phyloP scores from a whole-genome alignment of 2,888 invertebrate species.

The Congeria kusceri region DNA sequence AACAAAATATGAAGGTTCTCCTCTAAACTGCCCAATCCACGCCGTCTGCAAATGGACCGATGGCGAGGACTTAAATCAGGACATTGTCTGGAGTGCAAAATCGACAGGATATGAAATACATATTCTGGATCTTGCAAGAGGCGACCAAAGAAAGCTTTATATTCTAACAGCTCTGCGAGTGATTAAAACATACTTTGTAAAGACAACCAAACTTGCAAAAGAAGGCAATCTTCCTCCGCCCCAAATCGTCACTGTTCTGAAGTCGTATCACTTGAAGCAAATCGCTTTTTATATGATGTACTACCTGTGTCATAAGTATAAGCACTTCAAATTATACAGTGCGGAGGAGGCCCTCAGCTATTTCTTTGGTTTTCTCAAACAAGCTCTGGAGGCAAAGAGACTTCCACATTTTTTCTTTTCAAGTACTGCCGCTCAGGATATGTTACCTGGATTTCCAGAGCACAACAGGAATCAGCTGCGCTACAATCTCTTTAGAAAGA shows the following conservation, averaged over 20 bases:
- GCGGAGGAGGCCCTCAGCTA: slow-evolving; percentile 24
- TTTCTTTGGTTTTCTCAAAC: slow-evolving; percentile 29
- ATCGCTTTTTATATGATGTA: not conserved
- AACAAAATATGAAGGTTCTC: slow-evolving; percentile 4
- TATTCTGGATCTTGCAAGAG: slow-evolving; percentile 56
- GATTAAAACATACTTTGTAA: slow-evolving; percentile 57
- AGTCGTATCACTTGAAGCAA: slow-evolving; percentile 47
- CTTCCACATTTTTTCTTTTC: slow-evolving; percentile 59
- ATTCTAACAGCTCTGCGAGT: slow-evolving; percentile 65
- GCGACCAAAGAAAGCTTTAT: slow-evolving; percentile 40
- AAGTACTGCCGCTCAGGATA: slow-evolving; percentile 19
- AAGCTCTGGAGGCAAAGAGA: slow-evolving; percentile 21
- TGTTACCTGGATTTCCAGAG: slow-evolving; percentile 36
- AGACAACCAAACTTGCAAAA: slow-evolving; percentile 1
- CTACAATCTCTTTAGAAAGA: slow-evolving; percentile 44
- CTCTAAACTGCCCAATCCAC: slow-evolving; percentile 56
- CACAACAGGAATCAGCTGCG: slow-evolving; percentile 1
- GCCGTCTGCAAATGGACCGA: slow-evolving; percentile 67
- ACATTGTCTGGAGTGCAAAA: slow-evolving; percentile 59
- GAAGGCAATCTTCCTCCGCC: slow-evolving; percentile 19
- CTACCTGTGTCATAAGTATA: not conserved
- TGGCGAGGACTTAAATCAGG: slow-evolving; percentile 10
- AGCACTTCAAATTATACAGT: slow-evolving; percentile 14
- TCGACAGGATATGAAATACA: slow-evolving; percentile 65
- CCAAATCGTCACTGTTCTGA: slow-evolving; percentile 32